phyloP scores from a whole-genome alignment of 2,113 vertebrate genomes.

The Prunella fulvescens region DNA sequence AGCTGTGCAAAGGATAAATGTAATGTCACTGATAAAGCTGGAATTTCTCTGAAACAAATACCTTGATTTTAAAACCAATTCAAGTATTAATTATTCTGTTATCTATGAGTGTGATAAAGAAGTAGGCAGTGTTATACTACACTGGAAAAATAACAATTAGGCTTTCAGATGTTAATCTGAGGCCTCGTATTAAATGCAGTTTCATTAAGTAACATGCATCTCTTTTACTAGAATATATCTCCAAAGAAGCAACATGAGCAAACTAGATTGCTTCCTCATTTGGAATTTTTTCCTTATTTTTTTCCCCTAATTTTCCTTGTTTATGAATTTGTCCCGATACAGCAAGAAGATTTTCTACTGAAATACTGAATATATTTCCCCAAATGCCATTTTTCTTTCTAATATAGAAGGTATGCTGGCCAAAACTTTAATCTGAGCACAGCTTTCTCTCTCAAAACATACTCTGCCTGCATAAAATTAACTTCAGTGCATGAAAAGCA shows the following conservation, averaged over 20 bases:
- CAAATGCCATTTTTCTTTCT: background rate
- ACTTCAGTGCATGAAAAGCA: background rate
- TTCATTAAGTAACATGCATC: background rate
- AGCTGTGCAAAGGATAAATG: background rate
- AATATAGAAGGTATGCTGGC: background rate
- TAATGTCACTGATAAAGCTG: background rate
- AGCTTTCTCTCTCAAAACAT: background rate
- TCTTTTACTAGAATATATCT: background rate
- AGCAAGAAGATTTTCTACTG: background rate
- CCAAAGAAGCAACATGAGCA: background rate
- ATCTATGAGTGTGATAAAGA: background rate
- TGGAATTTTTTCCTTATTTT: background rate
- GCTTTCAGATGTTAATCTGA: background rate
- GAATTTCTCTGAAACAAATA: background rate
- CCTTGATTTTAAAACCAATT: background rate
- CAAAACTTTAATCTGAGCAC: background rate
- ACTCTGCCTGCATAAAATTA: background rate
- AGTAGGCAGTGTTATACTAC: background rate
- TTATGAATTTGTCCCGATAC: background rate
- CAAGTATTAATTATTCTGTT: background rate
- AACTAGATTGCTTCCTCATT: background rate
- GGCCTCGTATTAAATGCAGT: background rate
- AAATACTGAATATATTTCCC: background rate
- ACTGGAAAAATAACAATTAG: background rate
- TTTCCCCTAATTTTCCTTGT: rapidly evolving